A percentile compares a stretch with the other conserved stretches of the same genome.
Conservation (phyloP, 2,797 vertebrate species). For the Pangasius sanitwongsei region DNA sequence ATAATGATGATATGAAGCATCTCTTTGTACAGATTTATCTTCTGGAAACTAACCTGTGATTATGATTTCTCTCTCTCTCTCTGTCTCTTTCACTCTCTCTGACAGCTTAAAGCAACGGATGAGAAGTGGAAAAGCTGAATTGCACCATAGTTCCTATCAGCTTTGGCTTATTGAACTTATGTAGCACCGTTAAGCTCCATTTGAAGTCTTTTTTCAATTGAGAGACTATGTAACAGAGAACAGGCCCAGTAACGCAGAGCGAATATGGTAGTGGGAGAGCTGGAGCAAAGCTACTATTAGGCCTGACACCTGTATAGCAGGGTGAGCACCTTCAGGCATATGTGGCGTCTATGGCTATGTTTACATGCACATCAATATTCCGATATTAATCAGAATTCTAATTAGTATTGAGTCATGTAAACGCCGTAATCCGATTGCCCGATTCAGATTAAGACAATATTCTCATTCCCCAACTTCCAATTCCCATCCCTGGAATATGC, state of each 20-base stretch:
- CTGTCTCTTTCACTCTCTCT: neutral
- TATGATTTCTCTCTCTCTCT: slow-evolving; percentile 53
- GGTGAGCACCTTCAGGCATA: neutral
- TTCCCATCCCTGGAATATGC: too few species aligned
- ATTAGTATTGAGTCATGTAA: too few species aligned
- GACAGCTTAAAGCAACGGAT: slow-evolving; percentile 62
- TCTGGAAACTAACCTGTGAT: slow-evolving; percentile 65
- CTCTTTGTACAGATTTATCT: slow-evolving; percentile 64
- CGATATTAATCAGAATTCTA: too few species aligned
- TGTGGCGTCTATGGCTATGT: too few species aligned
- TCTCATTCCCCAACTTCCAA: too few species aligned
- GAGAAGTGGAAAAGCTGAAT: slow-evolving; percentile 63
- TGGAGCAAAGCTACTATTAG: neutral
- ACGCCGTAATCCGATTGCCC: too few species aligned
- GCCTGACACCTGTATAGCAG: neutral
- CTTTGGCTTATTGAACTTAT: slow-evolving; percentile 67
- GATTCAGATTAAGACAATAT: too few species aligned
- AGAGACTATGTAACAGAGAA: slow-evolving; percentile 29
- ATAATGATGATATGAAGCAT: slow-evolving; percentile 65
- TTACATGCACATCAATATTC: too few species aligned
- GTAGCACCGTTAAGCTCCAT: slow-evolving; percentile 65
- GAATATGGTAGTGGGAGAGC: neutral
- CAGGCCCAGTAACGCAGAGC: neutral
- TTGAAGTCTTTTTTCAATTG: slow-evolving; percentile 41
- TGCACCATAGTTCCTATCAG: slow-evolving; percentile 63